Evolutionary conservation across 2,888 invertebrate species (phyloP).

Genomic region (Altica lythri): DNA sequence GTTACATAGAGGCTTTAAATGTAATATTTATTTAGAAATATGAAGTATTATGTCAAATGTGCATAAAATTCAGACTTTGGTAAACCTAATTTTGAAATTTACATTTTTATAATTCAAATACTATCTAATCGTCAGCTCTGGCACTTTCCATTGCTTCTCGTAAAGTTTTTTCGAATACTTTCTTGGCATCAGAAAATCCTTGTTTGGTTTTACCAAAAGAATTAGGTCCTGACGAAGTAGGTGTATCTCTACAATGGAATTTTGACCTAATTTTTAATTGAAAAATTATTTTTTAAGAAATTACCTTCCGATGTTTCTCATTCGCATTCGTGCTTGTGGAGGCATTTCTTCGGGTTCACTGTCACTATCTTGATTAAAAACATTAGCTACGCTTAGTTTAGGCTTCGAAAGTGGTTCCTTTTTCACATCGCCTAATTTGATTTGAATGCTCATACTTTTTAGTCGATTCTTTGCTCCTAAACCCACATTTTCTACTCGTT

Average conservation of each 20-base stretch:
- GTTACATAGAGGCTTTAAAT: too few species aligned
- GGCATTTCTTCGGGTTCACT: conserved; percentile 92
- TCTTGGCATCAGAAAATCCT: conserved; percentile 89
- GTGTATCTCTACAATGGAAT: conserved; percentile 72
- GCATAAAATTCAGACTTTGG: too few species aligned
- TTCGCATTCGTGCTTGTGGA: conserved; percentile 88
- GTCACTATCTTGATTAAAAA: conserved; percentile 73
- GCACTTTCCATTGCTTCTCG: conserved; percentile 71
- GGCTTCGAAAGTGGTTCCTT: conserved; percentile 58
- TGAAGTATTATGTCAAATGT: too few species aligned
- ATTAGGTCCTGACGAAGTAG: conserved; percentile 91
- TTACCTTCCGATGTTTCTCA: conserved; percentile 90
- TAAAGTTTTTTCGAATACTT: conserved; percentile 83
- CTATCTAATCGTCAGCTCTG: conserved; percentile 46
- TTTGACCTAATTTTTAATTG: not conserved
- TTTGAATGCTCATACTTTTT: conserved; percentile 67
- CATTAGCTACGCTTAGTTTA: conserved; percentile 67
- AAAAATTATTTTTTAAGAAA: conserved; percentile 13
- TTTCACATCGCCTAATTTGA: conserved; percentile 64
- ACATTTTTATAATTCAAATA: too few species aligned
- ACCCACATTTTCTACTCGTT: conserved; percentile 67
- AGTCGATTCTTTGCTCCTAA: conserved; percentile 57
- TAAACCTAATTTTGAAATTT: too few species aligned
- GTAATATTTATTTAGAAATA: too few species aligned
- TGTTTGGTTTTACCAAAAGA: conserved; percentile 93